These are phyloP conservation scores for Sciurus carolinensis DNA, from an alignment of 2,797 vertebrate genomes.

Conservation along the genomic window DNA sequence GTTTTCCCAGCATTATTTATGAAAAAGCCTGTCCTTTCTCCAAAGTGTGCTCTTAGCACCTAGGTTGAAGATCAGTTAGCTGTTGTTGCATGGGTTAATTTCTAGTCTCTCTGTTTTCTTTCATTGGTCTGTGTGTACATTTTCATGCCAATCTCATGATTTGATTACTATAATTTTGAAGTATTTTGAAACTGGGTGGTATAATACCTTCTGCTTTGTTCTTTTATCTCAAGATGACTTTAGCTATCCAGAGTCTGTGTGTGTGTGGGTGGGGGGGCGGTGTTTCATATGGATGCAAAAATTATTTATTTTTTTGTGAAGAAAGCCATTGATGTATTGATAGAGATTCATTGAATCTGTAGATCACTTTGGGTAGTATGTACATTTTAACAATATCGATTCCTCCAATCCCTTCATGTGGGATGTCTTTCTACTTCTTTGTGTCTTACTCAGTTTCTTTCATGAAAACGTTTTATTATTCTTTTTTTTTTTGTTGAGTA, in stretches of 20 bases:
- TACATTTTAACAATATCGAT: neutral
- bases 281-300: neutral
- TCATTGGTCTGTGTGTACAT: neutral
- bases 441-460: neutral
- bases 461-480: neutral
- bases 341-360: neutral
- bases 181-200: neutral
- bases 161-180: neutral
- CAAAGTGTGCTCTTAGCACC: neutral
- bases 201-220: neutral
- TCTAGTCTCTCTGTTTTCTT: neutral
- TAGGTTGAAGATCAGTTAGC: neutral
- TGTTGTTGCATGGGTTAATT: neutral
- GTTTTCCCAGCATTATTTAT: neutral
- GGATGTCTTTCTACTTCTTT: neutral
- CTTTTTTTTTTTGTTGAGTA: neutral
- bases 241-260: neutral
- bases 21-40: neutral
- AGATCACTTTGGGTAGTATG: neutral
- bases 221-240: neutral
- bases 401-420: neutral
- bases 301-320: neutral
- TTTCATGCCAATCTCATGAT: neutral
- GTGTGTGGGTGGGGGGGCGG: neutral
- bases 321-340: neutral